A percentile compares a stretch with the other conserved stretches of the same genome.
phyloP scores from a whole-genome alignment of 1,140 invertebrate species.

The Bombus haemorrhoidalis region DNA sequence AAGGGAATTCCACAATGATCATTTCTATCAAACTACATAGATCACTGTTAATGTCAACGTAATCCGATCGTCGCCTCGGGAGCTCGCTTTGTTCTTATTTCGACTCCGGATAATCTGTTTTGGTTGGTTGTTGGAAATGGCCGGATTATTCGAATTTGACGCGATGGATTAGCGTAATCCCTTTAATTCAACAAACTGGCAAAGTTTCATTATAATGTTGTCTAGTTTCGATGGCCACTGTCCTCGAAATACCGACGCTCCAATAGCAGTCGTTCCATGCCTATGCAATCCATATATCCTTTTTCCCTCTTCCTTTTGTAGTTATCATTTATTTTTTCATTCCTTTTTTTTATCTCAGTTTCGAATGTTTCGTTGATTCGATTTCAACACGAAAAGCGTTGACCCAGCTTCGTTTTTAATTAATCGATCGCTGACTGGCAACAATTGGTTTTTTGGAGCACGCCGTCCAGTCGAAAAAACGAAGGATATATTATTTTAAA shows the following conservation, averaged over 20 bases:
- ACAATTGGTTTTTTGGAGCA: background rate
- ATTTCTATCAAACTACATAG: background rate
- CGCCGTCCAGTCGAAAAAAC: background rate
- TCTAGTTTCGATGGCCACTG: background rate
- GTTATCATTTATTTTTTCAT: background rate
- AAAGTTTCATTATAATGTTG: constrained; percentile 18
- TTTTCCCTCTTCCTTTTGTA: background rate
- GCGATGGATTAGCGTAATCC: constrained; percentile 26
- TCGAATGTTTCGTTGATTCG: constrained; percentile 13
- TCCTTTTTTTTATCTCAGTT: no score
- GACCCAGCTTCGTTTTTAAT: constrained; percentile 10
- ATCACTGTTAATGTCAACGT: background rate
- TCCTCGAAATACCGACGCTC: background rate
- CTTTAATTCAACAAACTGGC: constrained; percentile 18
- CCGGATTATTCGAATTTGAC: constrained; percentile 34
- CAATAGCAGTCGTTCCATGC: background rate
- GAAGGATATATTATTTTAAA: background rate
- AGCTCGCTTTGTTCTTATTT: constrained; percentile 22
- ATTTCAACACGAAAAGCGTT: background rate
- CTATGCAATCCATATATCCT: background rate
- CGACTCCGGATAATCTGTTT: constrained; percentile 8
- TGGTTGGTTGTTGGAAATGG: background rate
- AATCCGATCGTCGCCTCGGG: constrained; percentile 1
- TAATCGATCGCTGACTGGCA: constrained; percentile 18
- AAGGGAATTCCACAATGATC: background rate